These are phyloP conservation scores for Cylas formicarius DNA, from an alignment of 1,140 invertebrate genomes.

Conservation along the genomic window DNA sequence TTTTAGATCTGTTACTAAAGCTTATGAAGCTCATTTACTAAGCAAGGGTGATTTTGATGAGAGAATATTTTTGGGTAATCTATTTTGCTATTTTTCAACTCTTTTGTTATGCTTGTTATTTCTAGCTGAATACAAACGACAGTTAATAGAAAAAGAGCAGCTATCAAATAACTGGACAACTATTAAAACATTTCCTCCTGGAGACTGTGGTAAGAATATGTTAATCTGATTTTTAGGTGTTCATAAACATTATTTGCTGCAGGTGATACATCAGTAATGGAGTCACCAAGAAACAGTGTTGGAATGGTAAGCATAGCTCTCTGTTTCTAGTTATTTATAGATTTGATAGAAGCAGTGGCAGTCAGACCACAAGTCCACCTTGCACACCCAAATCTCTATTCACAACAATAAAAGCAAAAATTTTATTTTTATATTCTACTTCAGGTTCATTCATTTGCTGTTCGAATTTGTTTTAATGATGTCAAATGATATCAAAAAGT, in stretches of 20 bases:
- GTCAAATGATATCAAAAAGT: no score
- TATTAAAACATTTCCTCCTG: conserved; percentile 15
- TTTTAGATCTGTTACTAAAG: conserved; percentile 76
- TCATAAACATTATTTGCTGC: conserved; percentile 5
- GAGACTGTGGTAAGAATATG: conserved; percentile 20
- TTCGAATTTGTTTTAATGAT: no score
- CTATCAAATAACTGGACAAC: conserved; percentile 10
- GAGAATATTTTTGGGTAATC: conserved; percentile 77
- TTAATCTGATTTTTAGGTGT: conserved; percentile 3
- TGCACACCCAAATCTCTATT: no score
- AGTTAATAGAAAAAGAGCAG: conserved; percentile 30
- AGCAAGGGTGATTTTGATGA: conserved; percentile 95
- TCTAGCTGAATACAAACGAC: conserved; percentile 34
- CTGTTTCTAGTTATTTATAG: background rate
- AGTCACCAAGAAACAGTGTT: conserved; percentile 19
- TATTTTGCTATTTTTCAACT: conserved; percentile 1
- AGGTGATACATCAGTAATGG: conserved; percentile 21
- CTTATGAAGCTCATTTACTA: conserved; percentile 87
- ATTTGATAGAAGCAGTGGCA: background rate
- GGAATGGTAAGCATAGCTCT: conserved; percentile 20
- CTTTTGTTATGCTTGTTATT: conserved; percentile 9
- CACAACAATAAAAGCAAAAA: no score
- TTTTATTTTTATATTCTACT: no score
- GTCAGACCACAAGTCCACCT: background rate
- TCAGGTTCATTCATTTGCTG: no score